A percentile compares a stretch with the other conserved stretches of the same genome.
Conservation (phyloP, 1,140 invertebrate genomes). For the Drosophila nikananu region DNA sequence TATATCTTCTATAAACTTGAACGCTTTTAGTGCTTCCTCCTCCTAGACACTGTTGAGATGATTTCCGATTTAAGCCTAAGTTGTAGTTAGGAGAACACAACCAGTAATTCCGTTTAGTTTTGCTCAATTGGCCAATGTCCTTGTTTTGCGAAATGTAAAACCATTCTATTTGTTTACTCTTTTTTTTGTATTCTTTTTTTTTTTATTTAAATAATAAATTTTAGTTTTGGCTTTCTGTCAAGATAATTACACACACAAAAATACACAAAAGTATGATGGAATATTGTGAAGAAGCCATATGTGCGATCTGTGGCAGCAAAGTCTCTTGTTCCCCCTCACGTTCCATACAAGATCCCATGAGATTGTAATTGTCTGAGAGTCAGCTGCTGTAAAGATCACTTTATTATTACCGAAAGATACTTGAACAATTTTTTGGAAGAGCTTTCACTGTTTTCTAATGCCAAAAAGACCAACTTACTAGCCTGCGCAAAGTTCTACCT, state of each 20-base stretch:
- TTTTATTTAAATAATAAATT: slow-evolving; percentile 17
- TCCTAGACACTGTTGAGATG: slow-evolving; percentile 51
- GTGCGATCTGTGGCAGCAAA: slow-evolving; percentile 27
- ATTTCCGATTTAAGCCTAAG: slow-evolving; percentile 44
- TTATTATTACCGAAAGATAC: slow-evolving; percentile 33
- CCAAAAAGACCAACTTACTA: slow-evolving; percentile 38
- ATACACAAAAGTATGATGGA: slow-evolving; percentile 58
- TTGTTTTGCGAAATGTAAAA: slow-evolving; percentile 17
- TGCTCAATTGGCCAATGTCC: slow-evolving; percentile 51
- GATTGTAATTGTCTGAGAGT: slow-evolving; percentile 54
- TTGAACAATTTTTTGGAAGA: slow-evolving; percentile 59
- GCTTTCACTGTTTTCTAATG: slow-evolving; percentile 73
- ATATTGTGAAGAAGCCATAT: slow-evolving; percentile 31
- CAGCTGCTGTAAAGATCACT: slow-evolving; percentile 47
- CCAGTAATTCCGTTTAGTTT: slow-evolving; percentile 34
- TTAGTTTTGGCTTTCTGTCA: slow-evolving; percentile 54
- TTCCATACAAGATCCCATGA: slow-evolving; percentile 32
- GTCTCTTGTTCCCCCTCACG: slow-evolving; percentile 18
- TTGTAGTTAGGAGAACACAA: slow-evolving; percentile 56
- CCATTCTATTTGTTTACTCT: slow-evolving; percentile 8
- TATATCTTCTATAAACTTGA: slow-evolving; percentile 26
- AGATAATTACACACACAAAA: slow-evolving; percentile 69
- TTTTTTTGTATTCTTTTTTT: slow-evolving; percentile 13
- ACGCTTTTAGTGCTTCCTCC: slow-evolving; percentile 68
- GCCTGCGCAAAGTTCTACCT: neutral